Evolutionary conservation across 2,113 vertebrate genomes (phyloP).

Genomic region (Megaleporinus macrocephalus): DNA sequence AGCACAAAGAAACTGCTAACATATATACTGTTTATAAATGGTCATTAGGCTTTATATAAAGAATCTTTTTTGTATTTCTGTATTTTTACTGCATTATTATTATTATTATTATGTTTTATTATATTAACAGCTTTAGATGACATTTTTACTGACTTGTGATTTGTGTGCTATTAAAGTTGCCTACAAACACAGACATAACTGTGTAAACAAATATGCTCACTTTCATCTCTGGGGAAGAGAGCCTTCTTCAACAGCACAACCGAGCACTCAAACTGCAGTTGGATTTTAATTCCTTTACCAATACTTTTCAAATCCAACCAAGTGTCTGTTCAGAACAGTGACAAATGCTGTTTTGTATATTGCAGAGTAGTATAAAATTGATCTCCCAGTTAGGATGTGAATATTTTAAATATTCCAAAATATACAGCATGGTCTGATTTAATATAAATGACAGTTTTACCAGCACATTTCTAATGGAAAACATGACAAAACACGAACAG

Average conservation of each 20-base stretch:
- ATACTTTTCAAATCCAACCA: not conserved
- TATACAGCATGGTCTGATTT: not conserved
- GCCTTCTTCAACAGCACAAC: not conserved
- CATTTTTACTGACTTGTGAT: not conserved
- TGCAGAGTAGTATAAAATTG: not conserved
- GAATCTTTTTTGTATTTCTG: no score
- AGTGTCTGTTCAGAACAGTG: not conserved
- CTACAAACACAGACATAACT: not conserved
- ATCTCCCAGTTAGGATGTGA: not conserved
- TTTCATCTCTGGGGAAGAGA: not conserved
- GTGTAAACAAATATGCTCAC: not conserved
- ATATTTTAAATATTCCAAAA: not conserved
- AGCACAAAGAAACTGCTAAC: not conserved
- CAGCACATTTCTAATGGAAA: no score
- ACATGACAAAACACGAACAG: no score
- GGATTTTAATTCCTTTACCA: not conserved
- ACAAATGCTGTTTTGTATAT: not conserved
- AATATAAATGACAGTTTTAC: no score
- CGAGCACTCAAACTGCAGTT: not conserved
- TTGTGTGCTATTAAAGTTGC: not conserved
- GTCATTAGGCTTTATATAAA: no score
- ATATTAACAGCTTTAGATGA: not conserved
- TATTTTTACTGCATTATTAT: no score
- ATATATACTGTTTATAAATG: not conserved
- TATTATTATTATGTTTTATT: no score